These are phyloP conservation scores for Lymantria monacha DNA, from an alignment of 2,888 invertebrate species.

Conservation along the genomic window DNA sequence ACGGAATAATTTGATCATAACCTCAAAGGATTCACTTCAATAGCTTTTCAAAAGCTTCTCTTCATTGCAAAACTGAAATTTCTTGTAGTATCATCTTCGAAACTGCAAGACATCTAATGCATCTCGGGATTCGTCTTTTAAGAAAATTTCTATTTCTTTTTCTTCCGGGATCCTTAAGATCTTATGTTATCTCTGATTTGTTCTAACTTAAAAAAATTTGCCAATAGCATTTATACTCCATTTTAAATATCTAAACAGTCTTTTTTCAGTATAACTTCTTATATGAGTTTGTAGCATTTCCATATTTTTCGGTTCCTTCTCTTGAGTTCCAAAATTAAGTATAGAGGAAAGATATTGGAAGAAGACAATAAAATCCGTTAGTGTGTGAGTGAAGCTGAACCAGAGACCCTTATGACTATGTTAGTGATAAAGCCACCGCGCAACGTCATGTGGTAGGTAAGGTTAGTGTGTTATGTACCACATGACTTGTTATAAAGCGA, in stretches of 20 bases:
- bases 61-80: too few relatives aligned
- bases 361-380: slow-evolving; percentile 14
- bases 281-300: not conserved
- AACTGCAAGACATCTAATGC: too few relatives aligned
- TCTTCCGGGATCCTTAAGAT: too few relatives aligned
- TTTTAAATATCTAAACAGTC: not conserved
- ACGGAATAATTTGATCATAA: too few relatives aligned
- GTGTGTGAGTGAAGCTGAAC: slow-evolving; percentile 27
- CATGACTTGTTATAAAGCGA: slow-evolving; percentile 4
- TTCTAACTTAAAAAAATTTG: too few relatives aligned
- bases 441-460: slow-evolving; percentile 8
- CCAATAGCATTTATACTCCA: too few relatives aligned
- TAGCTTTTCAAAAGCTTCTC: too few relatives aligned
- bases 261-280: not conserved
- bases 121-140: too few relatives aligned
- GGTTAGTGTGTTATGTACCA: slow-evolving; percentile 3
- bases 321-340: slow-evolving; percentile 3
- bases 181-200: too few relatives aligned
- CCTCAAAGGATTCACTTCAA: too few relatives aligned
- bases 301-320: not conserved
- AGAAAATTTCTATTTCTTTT: too few relatives aligned
- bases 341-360: slow-evolving; percentile 18
- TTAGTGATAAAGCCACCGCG: slow-evolving; percentile 29
- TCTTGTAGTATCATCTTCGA: too few relatives aligned
- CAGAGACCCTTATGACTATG: slow-evolving; percentile 18